Percentiles rank a stretch among this genome's conserved stretches.
phyloP scores from a whole-genome alignment of 1,140 invertebrate species.

The Whitmania pigra region DNA sequence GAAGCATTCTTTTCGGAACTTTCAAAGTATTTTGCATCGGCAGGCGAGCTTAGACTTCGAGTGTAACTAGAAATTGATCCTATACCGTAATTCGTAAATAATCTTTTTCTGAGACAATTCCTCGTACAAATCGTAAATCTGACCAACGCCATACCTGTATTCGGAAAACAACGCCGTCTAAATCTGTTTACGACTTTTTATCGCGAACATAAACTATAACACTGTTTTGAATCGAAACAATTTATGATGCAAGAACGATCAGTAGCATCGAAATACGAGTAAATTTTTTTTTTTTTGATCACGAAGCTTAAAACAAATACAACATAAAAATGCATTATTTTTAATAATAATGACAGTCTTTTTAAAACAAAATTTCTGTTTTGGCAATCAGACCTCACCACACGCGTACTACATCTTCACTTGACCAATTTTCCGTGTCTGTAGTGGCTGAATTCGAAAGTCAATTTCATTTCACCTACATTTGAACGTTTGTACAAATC shows the following conservation, averaged over 20 bases:
- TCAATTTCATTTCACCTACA: not conserved
- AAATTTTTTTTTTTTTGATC: too few species aligned
- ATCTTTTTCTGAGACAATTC: too few species aligned
- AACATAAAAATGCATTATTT: not conserved
- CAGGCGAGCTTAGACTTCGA: too few species aligned
- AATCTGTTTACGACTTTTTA: not conserved
- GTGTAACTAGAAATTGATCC: too few species aligned
- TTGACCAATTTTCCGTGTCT: not conserved
- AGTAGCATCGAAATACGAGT: not conserved
- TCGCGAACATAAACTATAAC: constrained; percentile 6
- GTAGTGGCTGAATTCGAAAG: constrained; percentile 5
- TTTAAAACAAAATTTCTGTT: not conserved
- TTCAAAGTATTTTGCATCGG: too few species aligned
- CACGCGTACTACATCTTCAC: too few species aligned
- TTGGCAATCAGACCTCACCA: too few species aligned
- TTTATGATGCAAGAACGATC: not conserved
- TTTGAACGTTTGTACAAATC: constrained; percentile 1
- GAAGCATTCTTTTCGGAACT: too few species aligned
- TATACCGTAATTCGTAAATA: too few species aligned
- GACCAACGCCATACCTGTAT: too few species aligned
- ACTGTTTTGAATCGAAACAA: not conserved
- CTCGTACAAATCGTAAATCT: too few species aligned
- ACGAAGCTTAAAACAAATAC: not conserved
- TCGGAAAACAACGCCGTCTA: too few species aligned
- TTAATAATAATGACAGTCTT: not conserved